Evolutionary conservation across 2,888 invertebrate genomes (phyloP).

Genomic region (Spodoptera picta): DNA sequence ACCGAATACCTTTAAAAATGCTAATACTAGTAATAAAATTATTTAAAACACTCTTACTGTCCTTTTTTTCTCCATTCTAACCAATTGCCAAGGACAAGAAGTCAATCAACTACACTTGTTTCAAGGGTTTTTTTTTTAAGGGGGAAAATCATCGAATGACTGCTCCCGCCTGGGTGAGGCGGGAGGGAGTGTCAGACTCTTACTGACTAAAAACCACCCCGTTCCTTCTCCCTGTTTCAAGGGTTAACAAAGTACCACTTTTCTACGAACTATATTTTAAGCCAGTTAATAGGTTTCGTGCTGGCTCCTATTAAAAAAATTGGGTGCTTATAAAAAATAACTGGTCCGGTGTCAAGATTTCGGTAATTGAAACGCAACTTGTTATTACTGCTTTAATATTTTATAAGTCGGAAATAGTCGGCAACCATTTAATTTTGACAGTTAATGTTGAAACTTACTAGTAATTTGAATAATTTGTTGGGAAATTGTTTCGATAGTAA

Average conservation of each 20-base stretch:
- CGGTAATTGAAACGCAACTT: conserved; percentile 55
- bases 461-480: conserved; percentile 12
- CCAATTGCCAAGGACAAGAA: neutral
- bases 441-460: conserved; percentile 23
- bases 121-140: no score
- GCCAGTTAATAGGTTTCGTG: conserved; percentile 39
- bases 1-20: no score
- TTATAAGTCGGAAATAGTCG: conserved; percentile 39
- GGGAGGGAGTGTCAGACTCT: no score
- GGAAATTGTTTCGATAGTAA: conserved; percentile 10
- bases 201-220: no score
- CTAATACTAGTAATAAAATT: no score
- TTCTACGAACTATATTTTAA: conserved; percentile 19
- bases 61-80: no score
- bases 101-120: neutral
- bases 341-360: conserved; percentile 41
- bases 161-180: no score
- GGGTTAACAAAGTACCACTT: conserved; percentile 28
- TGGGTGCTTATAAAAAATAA: conserved; percentile 51
- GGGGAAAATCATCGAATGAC: no score
- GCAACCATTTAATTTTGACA: conserved; percentile 41
- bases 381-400: conserved; percentile 50
- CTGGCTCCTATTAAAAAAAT: conserved; percentile 35
- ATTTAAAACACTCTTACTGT: no score
- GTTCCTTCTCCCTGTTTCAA: no score